These are phyloP conservation scores for Drosophila elegans DNA, from an alignment of 1,140 invertebrate species.

Conservation along the genomic window DNA sequence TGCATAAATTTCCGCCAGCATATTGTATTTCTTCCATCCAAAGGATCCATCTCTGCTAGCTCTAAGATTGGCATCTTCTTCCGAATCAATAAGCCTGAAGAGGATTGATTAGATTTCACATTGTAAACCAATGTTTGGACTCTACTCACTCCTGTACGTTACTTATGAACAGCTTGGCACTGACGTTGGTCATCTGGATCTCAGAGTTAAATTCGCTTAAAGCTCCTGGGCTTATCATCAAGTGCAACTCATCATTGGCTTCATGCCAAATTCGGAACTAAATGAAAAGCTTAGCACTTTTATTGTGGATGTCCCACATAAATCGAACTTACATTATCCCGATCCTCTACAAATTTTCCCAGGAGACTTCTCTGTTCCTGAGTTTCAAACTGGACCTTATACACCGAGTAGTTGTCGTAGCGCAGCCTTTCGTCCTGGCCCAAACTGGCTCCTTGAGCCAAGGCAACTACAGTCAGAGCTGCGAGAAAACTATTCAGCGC, in stretches of 20 bases:
- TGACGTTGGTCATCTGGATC: slow-evolving; percentile 17
- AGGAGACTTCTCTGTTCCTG: slow-evolving; percentile 34
- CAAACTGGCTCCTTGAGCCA: slow-evolving; percentile 15
- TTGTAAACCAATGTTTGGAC: not conserved
- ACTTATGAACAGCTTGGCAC: slow-evolving; percentile 48
- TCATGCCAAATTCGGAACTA: slow-evolving; percentile 66
- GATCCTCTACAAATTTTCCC: slow-evolving; percentile 22
- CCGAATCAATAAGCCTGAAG: slow-evolving; percentile 41
- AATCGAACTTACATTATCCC: slow-evolving; percentile 34
- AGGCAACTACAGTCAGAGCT: not conserved
- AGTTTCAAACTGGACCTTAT: slow-evolving; percentile 51
- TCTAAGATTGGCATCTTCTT: slow-evolving; percentile 11
- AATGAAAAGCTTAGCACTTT: not conserved
- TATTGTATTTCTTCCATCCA: slow-evolving; percentile 85
- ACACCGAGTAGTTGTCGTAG: slow-evolving; percentile 66
- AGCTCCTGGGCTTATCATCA: slow-evolving; percentile 60
- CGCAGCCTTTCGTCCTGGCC: slow-evolving; percentile 40
- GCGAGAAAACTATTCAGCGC: not conserved
- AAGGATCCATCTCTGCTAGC: slow-evolving; percentile 32
- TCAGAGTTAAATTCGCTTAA: slow-evolving; percentile 16
- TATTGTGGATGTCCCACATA: not conserved
- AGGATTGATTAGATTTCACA: not conserved
- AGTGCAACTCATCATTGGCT: slow-evolving; percentile 37
- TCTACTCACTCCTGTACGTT: slow-evolving; percentile 70
- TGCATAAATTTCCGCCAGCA: slow-evolving; percentile 84